A percentile compares a stretch with the other conserved stretches of the same genome.
These are phyloP conservation scores for Syritta pipiens DNA, from an alignment of 2,888 invertebrate genomes.

Conservation along the genomic window DNA sequence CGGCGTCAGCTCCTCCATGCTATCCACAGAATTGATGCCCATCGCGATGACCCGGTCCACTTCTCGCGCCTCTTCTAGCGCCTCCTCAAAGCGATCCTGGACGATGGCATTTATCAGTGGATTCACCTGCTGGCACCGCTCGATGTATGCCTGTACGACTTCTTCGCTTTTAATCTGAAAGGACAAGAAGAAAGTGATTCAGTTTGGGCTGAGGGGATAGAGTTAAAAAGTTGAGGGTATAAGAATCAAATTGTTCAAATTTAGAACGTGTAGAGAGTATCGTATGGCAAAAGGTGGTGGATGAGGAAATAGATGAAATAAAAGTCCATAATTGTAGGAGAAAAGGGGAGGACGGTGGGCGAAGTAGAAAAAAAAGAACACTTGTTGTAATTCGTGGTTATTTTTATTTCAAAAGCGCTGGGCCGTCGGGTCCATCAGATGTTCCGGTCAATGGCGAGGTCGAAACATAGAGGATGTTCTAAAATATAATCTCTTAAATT, in stretches of 20 bases:
- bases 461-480: no score
- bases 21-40: constrained; percentile 81
- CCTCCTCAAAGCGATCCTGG: constrained; percentile 87
- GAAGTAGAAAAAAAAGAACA: no score
- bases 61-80: constrained; percentile 86
- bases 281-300: no score
- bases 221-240: background rate
- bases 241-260: background rate
- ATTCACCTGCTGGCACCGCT: constrained; percentile 88
- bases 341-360: no score
- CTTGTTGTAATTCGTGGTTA: no score
- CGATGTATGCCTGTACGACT: constrained; percentile 86
- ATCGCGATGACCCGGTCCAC: constrained; percentile 85
- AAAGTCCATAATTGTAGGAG: no score
- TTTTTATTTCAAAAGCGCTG: no score
- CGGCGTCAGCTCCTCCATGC: constrained; percentile 85
- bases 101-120: constrained; percentile 89
- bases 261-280: no score
- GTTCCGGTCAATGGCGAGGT: no score
- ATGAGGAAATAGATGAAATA: no score
- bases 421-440: no score
- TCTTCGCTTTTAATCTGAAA: constrained; percentile 86
- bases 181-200: constrained; percentile 24
- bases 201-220: background rate
- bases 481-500: no score